Evolutionary conservation across 2,888 invertebrate species (phyloP).

Genomic region (Sipunculus nudus): DNA sequence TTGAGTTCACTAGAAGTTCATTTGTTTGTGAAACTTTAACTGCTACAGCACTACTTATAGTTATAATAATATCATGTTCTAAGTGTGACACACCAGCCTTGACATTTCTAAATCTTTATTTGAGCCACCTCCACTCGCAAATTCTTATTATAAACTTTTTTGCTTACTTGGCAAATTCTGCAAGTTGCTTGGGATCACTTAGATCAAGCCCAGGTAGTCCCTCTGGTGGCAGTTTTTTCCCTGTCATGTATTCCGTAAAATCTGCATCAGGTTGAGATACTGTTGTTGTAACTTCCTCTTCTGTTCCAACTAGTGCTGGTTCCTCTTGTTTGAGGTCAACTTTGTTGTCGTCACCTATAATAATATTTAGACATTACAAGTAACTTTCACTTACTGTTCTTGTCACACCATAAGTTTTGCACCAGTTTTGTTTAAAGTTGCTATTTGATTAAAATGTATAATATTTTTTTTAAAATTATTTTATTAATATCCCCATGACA

Average conservation of each 20-base stretch:
- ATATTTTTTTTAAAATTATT: no score
- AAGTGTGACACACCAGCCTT: no score
- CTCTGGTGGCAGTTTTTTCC: slow-evolving; percentile 79
- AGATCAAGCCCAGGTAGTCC: slow-evolving; percentile 85
- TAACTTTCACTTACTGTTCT: neutral
- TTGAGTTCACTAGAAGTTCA: no score
- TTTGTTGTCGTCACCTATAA: slow-evolving; percentile 6
- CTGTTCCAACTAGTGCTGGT: slow-evolving; percentile 26
- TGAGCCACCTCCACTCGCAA: no score
- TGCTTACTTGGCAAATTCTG: slow-evolving; percentile 81
- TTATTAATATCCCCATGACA: no score
- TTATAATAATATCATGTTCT: no score
- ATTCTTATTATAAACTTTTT: no score
- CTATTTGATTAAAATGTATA: neutral
- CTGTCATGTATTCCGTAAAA: slow-evolving; percentile 91
- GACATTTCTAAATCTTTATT: no score
- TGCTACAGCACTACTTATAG: no score
- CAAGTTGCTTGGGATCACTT: slow-evolving; percentile 91
- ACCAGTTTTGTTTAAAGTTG: neutral
- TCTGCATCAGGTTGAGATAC: slow-evolving; percentile 75
- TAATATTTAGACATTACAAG: neutral
- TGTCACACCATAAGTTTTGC: neutral
- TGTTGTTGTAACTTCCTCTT: slow-evolving; percentile 71
- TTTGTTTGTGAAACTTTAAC: no score
- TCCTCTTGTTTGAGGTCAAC: no score